phyloP scores from a whole-genome alignment of 2,888 invertebrate species.

The Rhagonycha fulva region DNA sequence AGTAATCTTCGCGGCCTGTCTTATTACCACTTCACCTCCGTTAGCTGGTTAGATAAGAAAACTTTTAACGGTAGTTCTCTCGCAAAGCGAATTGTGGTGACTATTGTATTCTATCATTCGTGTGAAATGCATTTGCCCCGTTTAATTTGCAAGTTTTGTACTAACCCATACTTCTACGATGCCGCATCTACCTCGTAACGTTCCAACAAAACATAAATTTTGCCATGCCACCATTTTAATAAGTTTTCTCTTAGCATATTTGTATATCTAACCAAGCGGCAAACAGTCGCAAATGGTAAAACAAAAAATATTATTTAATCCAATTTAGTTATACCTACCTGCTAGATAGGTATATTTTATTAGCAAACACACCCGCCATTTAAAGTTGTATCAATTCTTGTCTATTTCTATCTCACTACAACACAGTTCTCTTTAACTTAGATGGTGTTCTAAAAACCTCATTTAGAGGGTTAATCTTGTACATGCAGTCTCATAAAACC shows the following conservation, averaged over 20 bases:
- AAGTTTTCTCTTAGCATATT: not conserved
- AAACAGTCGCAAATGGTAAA: not conserved
- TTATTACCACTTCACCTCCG: constrained; percentile 37
- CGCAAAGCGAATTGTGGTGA: constrained; percentile 36
- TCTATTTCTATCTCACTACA: not conserved
- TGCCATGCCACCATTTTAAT: not conserved
- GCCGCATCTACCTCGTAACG: not conserved
- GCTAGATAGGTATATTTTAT: not conserved
- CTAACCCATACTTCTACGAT: constrained; percentile 7
- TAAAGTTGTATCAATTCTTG: not conserved
- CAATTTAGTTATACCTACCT: not conserved
- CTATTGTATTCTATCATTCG: constrained; percentile 30
- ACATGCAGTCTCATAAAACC: constrained; percentile 43
- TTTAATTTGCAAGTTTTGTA: constrained; percentile 23
- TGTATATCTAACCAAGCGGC: not conserved
- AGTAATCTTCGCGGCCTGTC: constrained; percentile 45
- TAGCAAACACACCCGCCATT: not conserved
- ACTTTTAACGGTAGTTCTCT: constrained; percentile 35
- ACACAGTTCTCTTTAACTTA: not conserved
- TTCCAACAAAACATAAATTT: not conserved
- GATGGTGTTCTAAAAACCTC: constrained; percentile 17
- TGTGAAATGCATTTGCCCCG: constrained; percentile 25
- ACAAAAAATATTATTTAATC: not conserved
- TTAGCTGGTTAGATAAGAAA: constrained; percentile 35
- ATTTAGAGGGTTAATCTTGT: constrained; percentile 44